phyloP scores from a whole-genome alignment of 1,140 invertebrate genomes.

The Dendrolimus punctatus region DNA sequence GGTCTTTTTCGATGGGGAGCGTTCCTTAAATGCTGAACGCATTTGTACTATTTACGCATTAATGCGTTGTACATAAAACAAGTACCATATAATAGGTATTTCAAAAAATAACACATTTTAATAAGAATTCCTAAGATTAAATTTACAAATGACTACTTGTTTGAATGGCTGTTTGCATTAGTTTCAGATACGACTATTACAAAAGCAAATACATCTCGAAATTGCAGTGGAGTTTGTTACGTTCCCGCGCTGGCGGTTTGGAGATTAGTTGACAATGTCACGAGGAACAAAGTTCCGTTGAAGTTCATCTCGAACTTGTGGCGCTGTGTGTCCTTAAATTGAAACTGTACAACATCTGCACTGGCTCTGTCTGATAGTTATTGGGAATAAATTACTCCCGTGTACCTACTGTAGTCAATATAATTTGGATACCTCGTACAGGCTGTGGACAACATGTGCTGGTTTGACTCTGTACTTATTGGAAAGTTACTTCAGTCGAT shows the following conservation, averaged over 20 bases:
- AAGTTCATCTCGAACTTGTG: constrained; percentile 57
- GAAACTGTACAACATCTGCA: constrained; percentile 63
- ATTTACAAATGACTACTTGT: not conserved
- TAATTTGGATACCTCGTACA: not conserved
- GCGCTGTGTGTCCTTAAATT: constrained; percentile 55
- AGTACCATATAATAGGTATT: too few relatives aligned
- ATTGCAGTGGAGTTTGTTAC: constrained; percentile 14
- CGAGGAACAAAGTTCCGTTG: constrained; percentile 46
- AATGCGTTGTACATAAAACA: too few relatives aligned
- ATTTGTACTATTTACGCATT: too few relatives aligned
- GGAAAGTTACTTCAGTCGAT: too few relatives aligned
- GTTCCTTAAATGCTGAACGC: too few relatives aligned
- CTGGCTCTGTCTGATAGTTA: constrained; percentile 52
- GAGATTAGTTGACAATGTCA: constrained; percentile 69
- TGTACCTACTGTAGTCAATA: constrained; percentile 23
- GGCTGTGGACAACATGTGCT: too few relatives aligned
- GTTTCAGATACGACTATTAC: not conserved
- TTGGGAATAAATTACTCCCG: constrained; percentile 45
- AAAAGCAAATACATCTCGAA: not conserved
- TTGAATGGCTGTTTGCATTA: not conserved
- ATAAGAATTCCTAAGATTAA: too few relatives aligned
- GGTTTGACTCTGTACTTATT: too few relatives aligned
- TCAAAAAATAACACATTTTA: too few relatives aligned
- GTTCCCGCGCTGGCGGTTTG: constrained; percentile 37
- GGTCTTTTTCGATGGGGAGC: too few relatives aligned